Evolutionary conservation across 2,113 vertebrate genomes (phyloP), one percentile per base, ranked within the genome.

Genomic region (Cochlearius cochlearius): DNA sequence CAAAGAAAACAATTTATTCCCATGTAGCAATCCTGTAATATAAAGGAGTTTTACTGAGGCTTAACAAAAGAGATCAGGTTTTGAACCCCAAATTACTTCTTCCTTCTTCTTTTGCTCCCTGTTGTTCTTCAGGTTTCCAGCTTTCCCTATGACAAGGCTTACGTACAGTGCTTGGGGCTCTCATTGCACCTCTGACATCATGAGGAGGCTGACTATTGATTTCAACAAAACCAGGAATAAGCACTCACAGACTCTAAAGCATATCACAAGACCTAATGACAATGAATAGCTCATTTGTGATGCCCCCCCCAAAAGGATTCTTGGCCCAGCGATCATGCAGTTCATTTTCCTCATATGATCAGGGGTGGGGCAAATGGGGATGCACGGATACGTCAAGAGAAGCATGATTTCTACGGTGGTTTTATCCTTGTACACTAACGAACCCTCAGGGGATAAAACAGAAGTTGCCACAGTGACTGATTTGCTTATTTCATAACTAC

Each of bases 301-400:
- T 41, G n/a, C 1, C 25, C 30, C 7, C 1, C 22, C 30, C 7
- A 1, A 7, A 12, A 49, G 15, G 11, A 23, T 32, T 77, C 27
- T 63, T 74, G 60, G 22, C 36, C 10, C 29, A 86, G 13, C 0
- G 60, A 45, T 60, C 0, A 0, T 41, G 12, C 21, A 38, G 34
- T 45, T 78, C 23, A 12, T 92, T 91, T 26, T 78, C 22, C 38
- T 91, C 89, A 87, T 62, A 67, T 90, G 86, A 87, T 81, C 11
- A 11, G 17, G 15, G 25, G 6, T 62, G 14, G 23, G 36, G 5
- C 9, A 85, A 92, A 49, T 5, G 4, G 4, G 27, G 92, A 82
- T 11, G 15, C 30, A 75, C 4, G 56, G 26, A 71, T 41, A 15
- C 0, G 0, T 60, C 73, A 94, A 60, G 2, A 58, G 10, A 66